Percentiles rank a stretch among this genome's conserved stretches.
These are phyloP conservation scores for Drepana arcuata DNA, from an alignment of 1,140 invertebrate genomes.

Conservation along the genomic window DNA sequence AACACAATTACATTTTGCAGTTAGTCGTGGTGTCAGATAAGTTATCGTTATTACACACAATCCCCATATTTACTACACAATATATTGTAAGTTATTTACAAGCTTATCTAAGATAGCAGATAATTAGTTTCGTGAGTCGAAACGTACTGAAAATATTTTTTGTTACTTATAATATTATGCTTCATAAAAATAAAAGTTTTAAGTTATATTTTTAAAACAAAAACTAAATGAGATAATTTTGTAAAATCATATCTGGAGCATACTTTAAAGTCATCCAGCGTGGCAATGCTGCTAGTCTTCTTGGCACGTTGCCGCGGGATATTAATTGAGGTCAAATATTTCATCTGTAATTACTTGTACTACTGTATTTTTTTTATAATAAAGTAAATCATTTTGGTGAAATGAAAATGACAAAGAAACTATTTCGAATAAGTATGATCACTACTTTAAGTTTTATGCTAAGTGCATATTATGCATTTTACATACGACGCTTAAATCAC, in stretches of 20 bases:
- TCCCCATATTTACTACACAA: too few species aligned
- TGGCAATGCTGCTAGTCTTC: too few species aligned
- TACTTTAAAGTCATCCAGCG: too few species aligned
- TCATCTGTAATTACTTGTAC: background rate
- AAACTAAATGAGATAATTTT: too few species aligned
- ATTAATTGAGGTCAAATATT: background rate
- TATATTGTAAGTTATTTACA: too few species aligned
- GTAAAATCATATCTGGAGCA: too few species aligned
- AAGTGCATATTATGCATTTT: background rate
- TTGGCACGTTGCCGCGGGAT: too few species aligned
- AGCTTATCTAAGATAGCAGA: too few species aligned
- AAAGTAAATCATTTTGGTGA: background rate
- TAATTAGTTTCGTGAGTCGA: slow-evolving; percentile 19
- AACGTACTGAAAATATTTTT: slow-evolving; percentile 16
- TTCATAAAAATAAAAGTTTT: slow-evolving; percentile 10
- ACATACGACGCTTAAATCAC: background rate
- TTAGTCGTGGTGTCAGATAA: background rate
- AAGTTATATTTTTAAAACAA: too few species aligned
- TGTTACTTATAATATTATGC: slow-evolving; percentile 13
- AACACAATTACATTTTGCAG: too few species aligned
- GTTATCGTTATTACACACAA: background rate
- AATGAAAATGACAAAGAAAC: background rate
- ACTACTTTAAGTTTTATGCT: background rate
- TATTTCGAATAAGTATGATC: background rate
- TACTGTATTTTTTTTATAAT: background rate